Evolutionary conservation across 2,888 invertebrate genomes (phyloP).

Genomic region (Polietes domitor): DNA sequence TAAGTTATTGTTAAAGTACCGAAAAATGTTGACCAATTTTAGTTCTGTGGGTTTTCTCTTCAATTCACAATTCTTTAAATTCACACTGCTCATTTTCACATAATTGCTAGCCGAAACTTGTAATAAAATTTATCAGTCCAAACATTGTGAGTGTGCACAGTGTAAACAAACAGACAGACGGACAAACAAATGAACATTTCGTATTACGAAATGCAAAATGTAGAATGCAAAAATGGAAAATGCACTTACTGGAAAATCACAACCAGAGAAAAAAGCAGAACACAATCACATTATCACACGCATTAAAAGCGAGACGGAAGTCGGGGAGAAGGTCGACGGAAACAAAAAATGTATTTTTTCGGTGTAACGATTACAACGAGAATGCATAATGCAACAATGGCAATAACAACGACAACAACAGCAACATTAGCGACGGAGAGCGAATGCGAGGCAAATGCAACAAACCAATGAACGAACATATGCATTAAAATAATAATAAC

Average conservation of each 20-base stretch:
- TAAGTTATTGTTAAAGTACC: too few species aligned
- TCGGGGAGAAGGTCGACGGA: conserved; percentile 18
- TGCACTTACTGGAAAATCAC: conserved; percentile 52
- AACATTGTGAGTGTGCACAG: conserved; percentile 51
- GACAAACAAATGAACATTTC: conserved; percentile 50
- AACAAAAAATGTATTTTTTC: conserved; percentile 55
- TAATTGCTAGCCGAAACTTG: background rate
- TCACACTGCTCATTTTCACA: conserved; percentile 18
- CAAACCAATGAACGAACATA: conserved; percentile 49
- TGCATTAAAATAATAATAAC: conserved; percentile 63
- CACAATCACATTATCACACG: conserved; percentile 31
- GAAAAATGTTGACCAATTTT: background rate
- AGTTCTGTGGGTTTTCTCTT: background rate
- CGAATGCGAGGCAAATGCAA: conserved; percentile 8
- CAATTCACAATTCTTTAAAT: conserved; percentile 21
- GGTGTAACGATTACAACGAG: conserved; percentile 65
- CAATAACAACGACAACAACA: conserved; percentile 48
- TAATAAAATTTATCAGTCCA: conserved; percentile 53
- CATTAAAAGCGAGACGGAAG: conserved; percentile 42
- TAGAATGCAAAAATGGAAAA: conserved; percentile 59
- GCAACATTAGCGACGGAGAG: background rate
- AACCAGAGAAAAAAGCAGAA: conserved; percentile 17
- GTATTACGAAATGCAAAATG: conserved; percentile 36
- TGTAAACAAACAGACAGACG: conserved; percentile 47
- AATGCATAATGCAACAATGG: conserved; percentile 48